A percentile compares a stretch with the other conserved stretches of the same genome.
Evolutionary conservation across 2,797 vertebrate genomes (phyloP).

Genomic region (Cheirogaleus major): DNA sequence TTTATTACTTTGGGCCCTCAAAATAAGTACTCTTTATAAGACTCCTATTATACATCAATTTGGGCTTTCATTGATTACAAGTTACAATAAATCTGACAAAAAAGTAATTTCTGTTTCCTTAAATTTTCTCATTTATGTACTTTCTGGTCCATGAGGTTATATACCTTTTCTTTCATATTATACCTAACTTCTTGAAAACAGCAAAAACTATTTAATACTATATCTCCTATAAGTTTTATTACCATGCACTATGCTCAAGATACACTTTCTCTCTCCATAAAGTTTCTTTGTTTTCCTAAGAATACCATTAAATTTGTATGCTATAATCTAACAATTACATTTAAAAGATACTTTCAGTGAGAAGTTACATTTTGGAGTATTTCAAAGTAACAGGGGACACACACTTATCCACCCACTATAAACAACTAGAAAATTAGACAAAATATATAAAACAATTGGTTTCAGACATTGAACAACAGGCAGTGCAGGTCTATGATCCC

Average conservation of each 20-base stretch:
- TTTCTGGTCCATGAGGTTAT: background rate
- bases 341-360: background rate
- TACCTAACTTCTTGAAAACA: background rate
- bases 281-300: conserved; percentile 11
- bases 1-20: conserved; percentile 16
- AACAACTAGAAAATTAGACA: background rate
- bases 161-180: background rate
- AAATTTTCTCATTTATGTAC: background rate
- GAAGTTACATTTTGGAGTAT: background rate
- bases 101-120: background rate
- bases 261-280: background rate
- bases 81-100: background rate
- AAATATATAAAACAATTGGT: background rate
- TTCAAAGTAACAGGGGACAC: background rate
- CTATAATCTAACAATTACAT: background rate
- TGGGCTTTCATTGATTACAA: conserved; percentile 17
- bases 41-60: background rate
- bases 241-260: background rate
- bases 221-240: background rate
- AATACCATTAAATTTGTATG: conserved; percentile 6
- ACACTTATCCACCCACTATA: background rate
- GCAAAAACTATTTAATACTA: background rate
- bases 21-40: conserved; percentile 38
- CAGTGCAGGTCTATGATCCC: background rate
- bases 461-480: background rate